Conservation (phyloP, 2,797 vertebrate genomes). For the Sebastes variabilis region DNA sequence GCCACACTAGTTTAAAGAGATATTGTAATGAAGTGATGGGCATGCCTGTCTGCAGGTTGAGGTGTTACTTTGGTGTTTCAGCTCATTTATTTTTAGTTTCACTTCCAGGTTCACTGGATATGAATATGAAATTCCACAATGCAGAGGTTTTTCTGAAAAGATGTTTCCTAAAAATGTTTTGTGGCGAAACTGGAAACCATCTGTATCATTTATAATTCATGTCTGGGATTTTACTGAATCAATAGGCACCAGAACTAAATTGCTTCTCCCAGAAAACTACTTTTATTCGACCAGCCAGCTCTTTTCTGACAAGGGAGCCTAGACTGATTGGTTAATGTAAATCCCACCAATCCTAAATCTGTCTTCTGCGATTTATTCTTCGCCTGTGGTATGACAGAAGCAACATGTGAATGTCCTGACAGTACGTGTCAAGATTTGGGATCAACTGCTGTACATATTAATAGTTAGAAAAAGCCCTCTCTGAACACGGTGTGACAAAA, state of each 20-base stretch:
- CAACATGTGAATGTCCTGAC: not conserved
- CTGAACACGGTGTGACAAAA: not conserved
- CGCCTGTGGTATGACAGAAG: not conserved
- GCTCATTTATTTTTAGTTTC: not conserved
- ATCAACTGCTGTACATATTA: not conserved
- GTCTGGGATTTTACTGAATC: conserved; percentile 34
- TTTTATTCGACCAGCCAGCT: not conserved
- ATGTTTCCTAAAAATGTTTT: not conserved
- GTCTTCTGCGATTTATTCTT: not conserved
- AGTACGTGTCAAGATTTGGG: not conserved
- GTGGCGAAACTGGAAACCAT: conserved; percentile 18
- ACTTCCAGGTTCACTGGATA: not conserved
- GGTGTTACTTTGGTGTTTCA: not conserved
- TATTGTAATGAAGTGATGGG: not conserved
- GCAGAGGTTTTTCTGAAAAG: not conserved
- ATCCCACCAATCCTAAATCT: not conserved
- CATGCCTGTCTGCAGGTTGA: not conserved
- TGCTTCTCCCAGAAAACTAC: not conserved
- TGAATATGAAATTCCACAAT: not conserved
- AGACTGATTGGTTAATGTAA: conserved; percentile 3
- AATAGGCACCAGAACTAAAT: conserved; percentile 9
- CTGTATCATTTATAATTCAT: conserved; percentile 45
- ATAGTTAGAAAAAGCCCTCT: not conserved
- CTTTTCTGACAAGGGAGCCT: not conserved
- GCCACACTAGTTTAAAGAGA: not conserved